Conservation (phyloP, 2,113 vertebrate genomes). For the Donacobius atricapilla region DNA sequence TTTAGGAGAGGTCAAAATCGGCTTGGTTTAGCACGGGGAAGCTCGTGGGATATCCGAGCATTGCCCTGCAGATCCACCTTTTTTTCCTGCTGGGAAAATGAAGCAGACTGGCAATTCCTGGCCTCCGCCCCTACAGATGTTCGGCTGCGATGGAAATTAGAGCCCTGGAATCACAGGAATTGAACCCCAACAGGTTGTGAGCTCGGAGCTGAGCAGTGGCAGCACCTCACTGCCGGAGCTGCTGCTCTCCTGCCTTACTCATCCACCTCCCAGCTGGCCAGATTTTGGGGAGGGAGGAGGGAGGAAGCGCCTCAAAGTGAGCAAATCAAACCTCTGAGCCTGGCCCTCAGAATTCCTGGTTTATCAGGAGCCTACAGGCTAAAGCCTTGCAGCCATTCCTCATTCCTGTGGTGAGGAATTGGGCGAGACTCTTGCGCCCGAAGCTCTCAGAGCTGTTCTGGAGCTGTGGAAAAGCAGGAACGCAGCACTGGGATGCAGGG, state of each 20-base stretch:
- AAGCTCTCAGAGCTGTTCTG: neutral
- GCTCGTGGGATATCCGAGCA: neutral
- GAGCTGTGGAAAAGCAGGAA: neutral
- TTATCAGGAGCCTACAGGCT: neutral
- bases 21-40: neutral
- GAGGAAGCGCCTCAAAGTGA: neutral
- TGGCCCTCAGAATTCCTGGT: neutral
- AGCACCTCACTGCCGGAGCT: neutral
- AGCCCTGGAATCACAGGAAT: neutral
- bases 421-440: neutral
- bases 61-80: neutral
- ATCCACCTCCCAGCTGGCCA: neutral
- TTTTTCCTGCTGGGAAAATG: neutral
- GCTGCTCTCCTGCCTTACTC: neutral
- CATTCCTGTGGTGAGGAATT: rapidly evolving
- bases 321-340: neutral
- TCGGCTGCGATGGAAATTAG: neutral
- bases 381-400: neutral
- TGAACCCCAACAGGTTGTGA: neutral
- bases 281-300: neutral
- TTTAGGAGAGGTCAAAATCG: neutral
- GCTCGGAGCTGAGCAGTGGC: neutral
- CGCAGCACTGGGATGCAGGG: rapidly evolving
- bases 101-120: neutral
- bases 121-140: neutral